Evolutionary conservation across 2,888 invertebrate species (phyloP).

Genomic region (Ecdyonurus torrentis): DNA sequence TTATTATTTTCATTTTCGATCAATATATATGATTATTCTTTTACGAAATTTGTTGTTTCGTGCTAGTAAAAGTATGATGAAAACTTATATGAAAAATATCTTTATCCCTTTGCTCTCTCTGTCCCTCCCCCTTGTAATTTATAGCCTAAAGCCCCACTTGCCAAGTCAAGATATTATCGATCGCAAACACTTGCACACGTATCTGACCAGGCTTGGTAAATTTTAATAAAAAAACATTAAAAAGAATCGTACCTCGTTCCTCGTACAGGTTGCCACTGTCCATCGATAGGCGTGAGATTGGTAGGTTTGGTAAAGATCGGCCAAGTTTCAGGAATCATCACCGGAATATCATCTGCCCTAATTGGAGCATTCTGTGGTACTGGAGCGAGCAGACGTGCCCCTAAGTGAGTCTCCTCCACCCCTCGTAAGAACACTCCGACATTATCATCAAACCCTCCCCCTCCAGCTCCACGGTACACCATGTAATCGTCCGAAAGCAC

Average conservation of each 20-base stretch:
- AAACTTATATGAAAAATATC: too few relatives aligned
- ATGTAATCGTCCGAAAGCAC: constrained; percentile 31
- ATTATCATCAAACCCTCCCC: constrained; percentile 18
- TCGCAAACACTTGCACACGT: too few relatives aligned
- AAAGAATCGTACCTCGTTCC: constrained; percentile 52
- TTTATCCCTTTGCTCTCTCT: too few relatives aligned
- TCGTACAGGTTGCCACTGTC: constrained; percentile 61
- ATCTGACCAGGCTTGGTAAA: too few relatives aligned
- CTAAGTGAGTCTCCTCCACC: constrained; percentile 17
- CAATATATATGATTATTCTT: too few relatives aligned
- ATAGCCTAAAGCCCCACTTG: too few relatives aligned
- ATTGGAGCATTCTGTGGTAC: constrained; percentile 2
- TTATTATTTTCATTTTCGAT: too few relatives aligned
- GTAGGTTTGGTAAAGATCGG: constrained; percentile 31
- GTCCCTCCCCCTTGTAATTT: too few relatives aligned
- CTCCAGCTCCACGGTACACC: constrained; percentile 18
- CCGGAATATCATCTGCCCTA: neutral
- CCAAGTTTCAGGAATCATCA: constrained; percentile 25
- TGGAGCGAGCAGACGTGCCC: constrained; percentile 1
- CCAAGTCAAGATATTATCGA: too few relatives aligned
- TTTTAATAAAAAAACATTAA: too few relatives aligned
- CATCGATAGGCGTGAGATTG: constrained; percentile 50
- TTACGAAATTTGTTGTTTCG: too few relatives aligned
- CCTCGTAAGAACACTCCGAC: constrained; percentile 28
- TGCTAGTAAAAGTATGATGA: too few relatives aligned